Percentiles rank a stretch among this genome's conserved stretches.
Conservation (phyloP, 2,888 invertebrate species). For the Yponomeuta plumbellus region DNA sequence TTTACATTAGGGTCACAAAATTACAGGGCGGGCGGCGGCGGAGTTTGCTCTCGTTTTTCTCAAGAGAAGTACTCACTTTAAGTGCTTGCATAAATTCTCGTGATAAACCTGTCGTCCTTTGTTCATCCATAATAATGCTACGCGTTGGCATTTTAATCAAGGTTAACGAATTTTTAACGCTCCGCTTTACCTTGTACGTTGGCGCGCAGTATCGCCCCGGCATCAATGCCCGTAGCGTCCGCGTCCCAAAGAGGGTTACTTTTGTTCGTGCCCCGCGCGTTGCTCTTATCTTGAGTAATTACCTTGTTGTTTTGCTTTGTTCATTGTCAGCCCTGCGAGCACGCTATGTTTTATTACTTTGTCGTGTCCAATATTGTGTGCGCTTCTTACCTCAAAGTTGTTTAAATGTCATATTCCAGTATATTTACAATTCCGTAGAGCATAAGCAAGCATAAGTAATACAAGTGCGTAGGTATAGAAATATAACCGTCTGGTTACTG, state of each 20-base stretch:
- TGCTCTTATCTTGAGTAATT: conserved; percentile 63
- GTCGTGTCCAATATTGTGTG: conserved; percentile 21
- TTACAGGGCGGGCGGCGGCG: not conserved
- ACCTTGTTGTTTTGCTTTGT: conserved; percentile 53
- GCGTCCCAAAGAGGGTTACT: conserved; percentile 25
- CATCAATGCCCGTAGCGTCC: conserved; percentile 24
- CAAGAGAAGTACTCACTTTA: conserved; percentile 20
- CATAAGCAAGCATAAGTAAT: too few species aligned
- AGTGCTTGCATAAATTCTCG: conserved; percentile 33
- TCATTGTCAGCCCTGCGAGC: conserved; percentile 40
- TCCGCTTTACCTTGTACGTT: conserved; percentile 7
- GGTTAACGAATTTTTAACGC: conserved; percentile 48
- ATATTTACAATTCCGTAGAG: not conserved
- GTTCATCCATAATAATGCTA: conserved; percentile 41
- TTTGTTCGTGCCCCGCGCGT: conserved; percentile 43
- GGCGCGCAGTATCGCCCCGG: conserved; percentile 25
- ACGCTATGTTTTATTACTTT: conserved; percentile 40
- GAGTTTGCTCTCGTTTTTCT: conserved; percentile 11
- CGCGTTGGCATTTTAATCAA: conserved; percentile 52
- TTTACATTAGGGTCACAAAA: conserved; percentile 10
- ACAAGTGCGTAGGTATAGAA: not conserved
- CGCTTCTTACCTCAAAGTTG: not conserved
- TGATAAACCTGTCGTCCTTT: conserved; percentile 48
- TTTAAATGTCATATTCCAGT: too few species aligned
- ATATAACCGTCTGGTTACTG: not conserved